These are phyloP conservation scores for Heliconius aoede DNA, from an alignment of 2,888 invertebrate species.

Conservation along the genomic window DNA sequence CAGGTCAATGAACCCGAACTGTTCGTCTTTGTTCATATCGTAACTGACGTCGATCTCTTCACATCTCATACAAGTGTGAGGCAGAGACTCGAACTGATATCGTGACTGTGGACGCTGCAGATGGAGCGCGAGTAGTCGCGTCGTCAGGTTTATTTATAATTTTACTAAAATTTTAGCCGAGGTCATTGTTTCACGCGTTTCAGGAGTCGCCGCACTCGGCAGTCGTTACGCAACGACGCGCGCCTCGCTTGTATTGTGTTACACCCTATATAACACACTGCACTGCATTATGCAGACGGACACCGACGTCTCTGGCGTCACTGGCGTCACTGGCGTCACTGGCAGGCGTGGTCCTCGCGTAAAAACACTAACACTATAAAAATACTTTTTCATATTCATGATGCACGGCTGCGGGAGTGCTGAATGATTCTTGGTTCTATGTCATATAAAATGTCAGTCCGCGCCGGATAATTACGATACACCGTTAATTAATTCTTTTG, in stretches of 20 bases:
- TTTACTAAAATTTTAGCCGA: conserved; percentile 40
- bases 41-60: not conserved
- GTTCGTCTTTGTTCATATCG: conserved; percentile 9
- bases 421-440: not conserved
- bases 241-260: conserved; percentile 2
- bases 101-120: too few species aligned
- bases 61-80: too few species aligned
- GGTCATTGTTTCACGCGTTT: conserved; percentile 40
- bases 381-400: not conserved
- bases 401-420: not conserved
- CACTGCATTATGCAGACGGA: conserved; percentile 3
- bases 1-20: conserved; percentile 17
- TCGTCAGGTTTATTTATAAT: conserved; percentile 39
- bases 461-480: not conserved
- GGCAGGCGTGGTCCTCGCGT: conserved; percentile 2
- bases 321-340: not conserved
- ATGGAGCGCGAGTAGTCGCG: conserved; percentile 8
- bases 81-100: too few species aligned
- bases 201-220: conserved; percentile 13
- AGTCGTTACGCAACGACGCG: conserved; percentile 24
- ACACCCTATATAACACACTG: conserved; percentile 26
- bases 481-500: not conserved
- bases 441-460: too few species aligned
- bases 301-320: not conserved
- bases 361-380: not conserved